These are phyloP conservation scores for Sturnus vulgaris DNA, from an alignment of 2,113 vertebrate genomes.

Conservation along the genomic window DNA sequence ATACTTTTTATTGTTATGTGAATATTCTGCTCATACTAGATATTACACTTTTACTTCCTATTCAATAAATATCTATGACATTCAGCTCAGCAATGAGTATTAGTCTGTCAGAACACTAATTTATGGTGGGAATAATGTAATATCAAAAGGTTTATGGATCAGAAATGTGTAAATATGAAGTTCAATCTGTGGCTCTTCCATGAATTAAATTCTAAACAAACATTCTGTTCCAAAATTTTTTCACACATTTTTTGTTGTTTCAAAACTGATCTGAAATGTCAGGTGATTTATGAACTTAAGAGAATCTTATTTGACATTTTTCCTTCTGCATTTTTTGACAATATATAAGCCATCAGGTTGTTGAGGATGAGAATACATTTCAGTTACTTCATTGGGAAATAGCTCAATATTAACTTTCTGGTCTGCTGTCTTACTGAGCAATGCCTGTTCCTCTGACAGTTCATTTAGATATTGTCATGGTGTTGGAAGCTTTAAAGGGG, in stretches of 20 bases:
- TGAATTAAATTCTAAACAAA: slow-evolving; percentile 36
- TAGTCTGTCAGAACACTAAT: slow-evolving; percentile 47
- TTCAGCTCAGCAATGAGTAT: slow-evolving; percentile 20
- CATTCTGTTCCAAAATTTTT: background rate
- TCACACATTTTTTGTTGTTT: background rate
- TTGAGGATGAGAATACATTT: slow-evolving; percentile 27
- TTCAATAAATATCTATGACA: slow-evolving; percentile 55
- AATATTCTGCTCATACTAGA: slow-evolving; percentile 60
- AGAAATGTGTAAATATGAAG: slow-evolving; percentile 58
- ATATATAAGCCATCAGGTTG: background rate
- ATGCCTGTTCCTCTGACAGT: slow-evolving; percentile 63
- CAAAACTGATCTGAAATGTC: background rate
- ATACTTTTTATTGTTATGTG: slow-evolving; percentile 66
- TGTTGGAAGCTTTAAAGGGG: slow-evolving; percentile 63
- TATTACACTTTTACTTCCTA: slow-evolving; percentile 57
- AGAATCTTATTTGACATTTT: background rate
- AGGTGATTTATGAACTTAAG: background rate
- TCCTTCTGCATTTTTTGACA: background rate
- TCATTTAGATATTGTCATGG: slow-evolving; percentile 73
- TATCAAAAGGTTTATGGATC: slow-evolving; percentile 56
- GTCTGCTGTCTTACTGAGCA: slow-evolving; percentile 62
- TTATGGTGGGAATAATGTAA: slow-evolving; percentile 26
- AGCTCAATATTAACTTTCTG: slow-evolving; percentile 66
- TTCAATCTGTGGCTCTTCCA: background rate
- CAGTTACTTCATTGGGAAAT: slow-evolving; percentile 20